phyloP scores from a whole-genome alignment of 1,140 invertebrate genomes.

The Hyposmocoma kahamanoa region DNA sequence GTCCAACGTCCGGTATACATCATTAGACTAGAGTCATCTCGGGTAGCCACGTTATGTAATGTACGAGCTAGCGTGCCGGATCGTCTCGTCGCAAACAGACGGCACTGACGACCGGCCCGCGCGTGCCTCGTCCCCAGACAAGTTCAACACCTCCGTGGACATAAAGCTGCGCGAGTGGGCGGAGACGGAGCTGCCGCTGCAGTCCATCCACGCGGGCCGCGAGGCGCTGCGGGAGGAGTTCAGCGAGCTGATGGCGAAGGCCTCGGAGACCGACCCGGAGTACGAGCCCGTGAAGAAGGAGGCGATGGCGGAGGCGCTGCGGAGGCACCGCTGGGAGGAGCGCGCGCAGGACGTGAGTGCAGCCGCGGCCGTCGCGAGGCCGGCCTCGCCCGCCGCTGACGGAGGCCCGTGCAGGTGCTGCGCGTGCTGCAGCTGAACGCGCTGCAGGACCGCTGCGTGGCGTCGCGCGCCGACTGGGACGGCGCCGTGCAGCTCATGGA shows the following conservation, averaged over 20 bases:
- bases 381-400: conserved; percentile 75
- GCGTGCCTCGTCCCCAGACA: conserved; percentile 74
- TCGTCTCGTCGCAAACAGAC: not conserved
- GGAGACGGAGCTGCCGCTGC: conserved; percentile 88
- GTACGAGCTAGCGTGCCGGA: no score
- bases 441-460: conserved; percentile 93
- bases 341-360: conserved; percentile 70
- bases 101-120: not conserved
- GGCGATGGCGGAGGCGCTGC: conserved; percentile 87
- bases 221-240: conserved; percentile 93
- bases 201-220: conserved; percentile 84
- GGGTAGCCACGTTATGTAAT: no score
- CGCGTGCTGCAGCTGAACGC: conserved; percentile 96
- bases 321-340: conserved; percentile 93
- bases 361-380: conserved; percentile 94
- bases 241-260: conserved; percentile 80
- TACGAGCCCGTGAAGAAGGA: conserved; percentile 93
- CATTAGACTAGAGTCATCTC: no score
- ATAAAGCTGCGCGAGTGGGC: conserved; percentile 98
- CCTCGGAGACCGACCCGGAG: conserved; percentile 84
- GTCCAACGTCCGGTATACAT: no score
- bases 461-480: conserved; percentile 96
- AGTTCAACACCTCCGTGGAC: conserved; percentile 97
- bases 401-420: conserved; percentile 77
- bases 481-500: conserved; percentile 93